A percentile compares a stretch with the other conserved stretches of the same genome.
phyloP scores from a whole-genome alignment of 2,113 vertebrate species.

The Chaetodon auriga region DNA sequence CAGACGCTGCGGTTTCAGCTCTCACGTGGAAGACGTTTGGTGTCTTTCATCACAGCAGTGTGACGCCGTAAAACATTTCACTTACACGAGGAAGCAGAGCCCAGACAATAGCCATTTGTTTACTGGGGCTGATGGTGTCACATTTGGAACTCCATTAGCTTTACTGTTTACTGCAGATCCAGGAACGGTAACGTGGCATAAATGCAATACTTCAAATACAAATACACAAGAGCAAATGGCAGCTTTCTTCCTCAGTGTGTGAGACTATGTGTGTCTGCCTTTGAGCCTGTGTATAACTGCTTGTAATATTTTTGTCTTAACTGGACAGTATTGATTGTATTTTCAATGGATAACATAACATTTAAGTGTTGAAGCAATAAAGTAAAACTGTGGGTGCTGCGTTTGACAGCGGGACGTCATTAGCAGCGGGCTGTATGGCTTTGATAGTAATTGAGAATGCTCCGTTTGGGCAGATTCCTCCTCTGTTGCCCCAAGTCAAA shows the following conservation, averaged over 20 bases:
- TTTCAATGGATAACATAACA: slow-evolving; percentile 8
- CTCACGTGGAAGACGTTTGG: slow-evolving; percentile 54
- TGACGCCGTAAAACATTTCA: slow-evolving; percentile 47
- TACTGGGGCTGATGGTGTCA: slow-evolving; percentile 21
- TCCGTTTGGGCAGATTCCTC: slow-evolving; percentile 69
- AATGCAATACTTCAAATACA: not conserved
- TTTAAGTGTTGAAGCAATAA: slow-evolving; percentile 34
- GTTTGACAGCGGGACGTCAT: slow-evolving; percentile 65
- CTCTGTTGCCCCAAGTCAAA: slow-evolving; percentile 67
- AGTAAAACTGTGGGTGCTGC: slow-evolving; percentile 40
- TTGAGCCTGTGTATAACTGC: not conserved
- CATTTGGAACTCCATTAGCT: slow-evolving; percentile 34
- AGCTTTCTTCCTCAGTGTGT: not conserved
- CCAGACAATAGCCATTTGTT: slow-evolving; percentile 58
- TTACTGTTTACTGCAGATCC: slow-evolving; percentile 22
- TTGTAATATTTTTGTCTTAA: slow-evolving; percentile 1
- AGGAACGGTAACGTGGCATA: not conserved
- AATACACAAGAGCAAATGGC: slow-evolving; percentile 1
- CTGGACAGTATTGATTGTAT: slow-evolving; percentile 8
- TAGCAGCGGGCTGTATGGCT: slow-evolving; percentile 59
- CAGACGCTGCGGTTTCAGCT: slow-evolving; percentile 56
- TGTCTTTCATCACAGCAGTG: slow-evolving; percentile 38
- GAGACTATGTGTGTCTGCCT: not conserved
- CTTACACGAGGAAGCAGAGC: slow-evolving; percentile 41
- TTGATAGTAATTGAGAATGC: slow-evolving; percentile 75